Conservation (phyloP, 1,140 invertebrate genomes). For the Tetramorium parvispinum region DNA sequence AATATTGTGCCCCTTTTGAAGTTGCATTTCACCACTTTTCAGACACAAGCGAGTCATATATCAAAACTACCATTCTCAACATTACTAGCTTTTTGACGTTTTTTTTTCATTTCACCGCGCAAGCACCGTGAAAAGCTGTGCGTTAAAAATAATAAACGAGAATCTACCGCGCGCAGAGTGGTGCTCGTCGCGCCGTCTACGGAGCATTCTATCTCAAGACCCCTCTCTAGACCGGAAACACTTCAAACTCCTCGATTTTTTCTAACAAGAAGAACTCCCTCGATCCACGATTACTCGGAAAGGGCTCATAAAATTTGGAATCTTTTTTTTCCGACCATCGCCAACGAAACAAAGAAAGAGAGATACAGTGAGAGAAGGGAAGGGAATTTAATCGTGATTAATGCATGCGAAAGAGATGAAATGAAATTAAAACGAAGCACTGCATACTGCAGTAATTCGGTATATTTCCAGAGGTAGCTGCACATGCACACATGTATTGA, state of each 20-base stretch:
- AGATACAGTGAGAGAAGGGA: background rate
- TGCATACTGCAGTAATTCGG: conserved; percentile 68
- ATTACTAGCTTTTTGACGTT: conserved; percentile 35
- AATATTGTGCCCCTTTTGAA: conserved; percentile 9
- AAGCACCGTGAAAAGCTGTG: conserved; percentile 36
- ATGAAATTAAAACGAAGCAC: conserved; percentile 73
- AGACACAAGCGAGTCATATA: conserved; percentile 27
- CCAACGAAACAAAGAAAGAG: background rate
- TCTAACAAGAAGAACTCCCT: background rate
- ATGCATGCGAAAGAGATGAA: conserved; percentile 49
- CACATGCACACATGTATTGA: background rate
- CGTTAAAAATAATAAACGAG: conserved; percentile 59
- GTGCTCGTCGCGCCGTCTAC: conserved; percentile 20
- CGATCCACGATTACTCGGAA: conserved; percentile 14
- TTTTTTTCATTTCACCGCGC: conserved; percentile 12
- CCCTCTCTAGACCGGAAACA: conserved; percentile 41
- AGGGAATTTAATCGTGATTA: conserved; percentile 67
- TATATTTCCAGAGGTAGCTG: conserved; percentile 56
- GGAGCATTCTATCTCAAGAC: conserved; percentile 18
- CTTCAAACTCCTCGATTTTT: conserved; percentile 33
- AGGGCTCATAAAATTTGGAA: conserved; percentile 32
- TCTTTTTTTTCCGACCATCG: background rate
- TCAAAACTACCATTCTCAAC: conserved; percentile 40
- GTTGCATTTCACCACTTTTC: conserved; percentile 29
- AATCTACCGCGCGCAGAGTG: conserved; percentile 17